Conservation (phyloP, 2,113 vertebrate genomes). For the Scatophagus argus region DNA sequence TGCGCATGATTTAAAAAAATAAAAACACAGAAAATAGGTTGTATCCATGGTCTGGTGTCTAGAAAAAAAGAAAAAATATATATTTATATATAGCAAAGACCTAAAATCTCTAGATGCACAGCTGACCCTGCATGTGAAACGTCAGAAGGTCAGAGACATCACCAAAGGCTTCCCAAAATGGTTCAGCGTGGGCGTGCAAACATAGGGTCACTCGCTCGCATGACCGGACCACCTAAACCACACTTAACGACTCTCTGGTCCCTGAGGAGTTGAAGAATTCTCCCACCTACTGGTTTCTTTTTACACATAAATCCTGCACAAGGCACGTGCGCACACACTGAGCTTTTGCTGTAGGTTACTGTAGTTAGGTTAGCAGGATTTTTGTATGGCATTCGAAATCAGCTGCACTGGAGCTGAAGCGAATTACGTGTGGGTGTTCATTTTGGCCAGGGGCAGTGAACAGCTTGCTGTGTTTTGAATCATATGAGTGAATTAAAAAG, state of each 20-base stretch:
- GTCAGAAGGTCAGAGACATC: conserved; percentile 26
- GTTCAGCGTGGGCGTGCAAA: conserved; percentile 20
- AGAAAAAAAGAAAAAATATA: neutral
- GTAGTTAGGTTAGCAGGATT: conserved; percentile 24
- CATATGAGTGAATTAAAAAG: conserved; percentile 32
- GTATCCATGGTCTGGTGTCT: neutral
- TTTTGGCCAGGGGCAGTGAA: conserved; percentile 28
- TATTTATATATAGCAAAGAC: conserved; percentile 11
- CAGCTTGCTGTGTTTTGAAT: conserved; percentile 54
- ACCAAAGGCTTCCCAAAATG: neutral
- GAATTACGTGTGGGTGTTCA: conserved; percentile 4
- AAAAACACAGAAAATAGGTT: neutral
- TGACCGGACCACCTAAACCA: neutral
- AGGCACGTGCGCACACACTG: neutral
- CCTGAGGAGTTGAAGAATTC: neutral
- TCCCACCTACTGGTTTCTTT: neutral
- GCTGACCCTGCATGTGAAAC: neutral
- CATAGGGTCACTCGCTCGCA: conserved; percentile 19
- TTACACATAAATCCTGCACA: conserved; percentile 10
- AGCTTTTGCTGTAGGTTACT: conserved; percentile 11
- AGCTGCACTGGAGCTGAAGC: conserved; percentile 36
- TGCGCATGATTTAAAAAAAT: conserved; percentile 15
- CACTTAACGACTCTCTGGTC: neutral
- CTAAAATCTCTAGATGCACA: neutral
- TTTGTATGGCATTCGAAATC: neutral